Evolutionary conservation across 1,140 invertebrate species (phyloP).

Genomic region (Drosophila malerkotliana): DNA sequence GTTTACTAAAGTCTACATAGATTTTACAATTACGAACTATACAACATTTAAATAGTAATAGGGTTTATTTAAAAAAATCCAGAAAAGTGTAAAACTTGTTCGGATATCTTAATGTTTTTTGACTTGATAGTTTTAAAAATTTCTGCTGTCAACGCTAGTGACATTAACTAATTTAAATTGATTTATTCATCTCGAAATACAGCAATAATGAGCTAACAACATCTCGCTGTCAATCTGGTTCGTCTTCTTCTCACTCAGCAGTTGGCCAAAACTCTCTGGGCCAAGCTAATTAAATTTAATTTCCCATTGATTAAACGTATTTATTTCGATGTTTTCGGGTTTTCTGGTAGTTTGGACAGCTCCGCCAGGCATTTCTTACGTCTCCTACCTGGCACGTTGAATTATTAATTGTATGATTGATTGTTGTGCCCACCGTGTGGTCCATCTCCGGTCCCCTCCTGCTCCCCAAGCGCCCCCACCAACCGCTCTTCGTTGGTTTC

Average conservation of each 20-base stretch:
- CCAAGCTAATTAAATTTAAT: constrained; percentile 70
- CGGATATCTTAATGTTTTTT: background rate
- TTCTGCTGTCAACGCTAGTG: constrained; percentile 32
- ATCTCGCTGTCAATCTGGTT: constrained; percentile 3
- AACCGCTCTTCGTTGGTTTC: constrained; percentile 11
- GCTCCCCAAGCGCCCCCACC: background rate
- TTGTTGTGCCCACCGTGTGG: constrained; percentile 65
- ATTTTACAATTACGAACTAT: background rate
- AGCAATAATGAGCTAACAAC: constrained; percentile 23
- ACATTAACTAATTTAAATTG: constrained; percentile 50
- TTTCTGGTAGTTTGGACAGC: constrained; percentile 58
- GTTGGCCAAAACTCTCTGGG: constrained; percentile 20
- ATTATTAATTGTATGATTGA: constrained; percentile 77
- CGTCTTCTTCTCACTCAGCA: constrained; percentile 5
- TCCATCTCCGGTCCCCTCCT: constrained; percentile 18
- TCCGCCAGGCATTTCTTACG: constrained; percentile 7
- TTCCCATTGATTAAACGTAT: constrained; percentile 66
- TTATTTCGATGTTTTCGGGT: constrained; percentile 46
- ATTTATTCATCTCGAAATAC: constrained; percentile 58
- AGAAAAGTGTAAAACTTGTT: background rate
- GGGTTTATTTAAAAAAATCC: no score
- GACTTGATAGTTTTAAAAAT: background rate
- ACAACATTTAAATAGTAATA: no score
- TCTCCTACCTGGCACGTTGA: constrained; percentile 36
- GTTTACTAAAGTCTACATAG: background rate